phyloP scores from a whole-genome alignment of 2,888 invertebrate genomes.

The Drosophila pseudotalamancana region DNA sequence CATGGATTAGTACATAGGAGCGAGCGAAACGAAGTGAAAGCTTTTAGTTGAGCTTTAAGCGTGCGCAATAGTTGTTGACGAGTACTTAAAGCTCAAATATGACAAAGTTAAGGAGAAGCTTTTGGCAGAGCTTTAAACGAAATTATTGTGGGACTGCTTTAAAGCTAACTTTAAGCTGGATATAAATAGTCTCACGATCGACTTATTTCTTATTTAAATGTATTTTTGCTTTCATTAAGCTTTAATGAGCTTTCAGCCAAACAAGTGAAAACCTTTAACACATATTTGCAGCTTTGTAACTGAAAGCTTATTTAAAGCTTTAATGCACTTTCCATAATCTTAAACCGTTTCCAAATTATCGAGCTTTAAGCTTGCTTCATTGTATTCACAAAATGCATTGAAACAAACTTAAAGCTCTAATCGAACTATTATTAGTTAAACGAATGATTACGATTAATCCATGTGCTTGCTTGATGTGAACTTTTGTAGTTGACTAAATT shows the following conservation, averaged over 20 bases:
- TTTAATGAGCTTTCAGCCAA: neutral
- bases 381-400: neutral
- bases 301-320: neutral
- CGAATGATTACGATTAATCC: neutral
- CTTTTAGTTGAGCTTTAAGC: neutral
- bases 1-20: neutral
- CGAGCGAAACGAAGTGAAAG: neutral
- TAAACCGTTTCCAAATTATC: no score
- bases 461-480: neutral
- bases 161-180: no score
- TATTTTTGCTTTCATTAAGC: neutral
- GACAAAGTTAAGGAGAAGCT: neutral
- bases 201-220: neutral
- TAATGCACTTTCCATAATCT: neutral
- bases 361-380: neutral
- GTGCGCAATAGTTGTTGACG: neutral
- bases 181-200: neutral
- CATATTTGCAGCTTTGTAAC: neutral
- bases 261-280: neutral
- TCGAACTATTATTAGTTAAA: accelerated
- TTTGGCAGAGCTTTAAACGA: no score
- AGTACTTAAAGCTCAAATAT: neutral
- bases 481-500: neutral
- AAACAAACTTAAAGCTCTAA: neutral
- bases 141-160: no score